phyloP scores from a whole-genome alignment of 2,797 vertebrate genomes.

The Eremophila alpestris region DNA sequence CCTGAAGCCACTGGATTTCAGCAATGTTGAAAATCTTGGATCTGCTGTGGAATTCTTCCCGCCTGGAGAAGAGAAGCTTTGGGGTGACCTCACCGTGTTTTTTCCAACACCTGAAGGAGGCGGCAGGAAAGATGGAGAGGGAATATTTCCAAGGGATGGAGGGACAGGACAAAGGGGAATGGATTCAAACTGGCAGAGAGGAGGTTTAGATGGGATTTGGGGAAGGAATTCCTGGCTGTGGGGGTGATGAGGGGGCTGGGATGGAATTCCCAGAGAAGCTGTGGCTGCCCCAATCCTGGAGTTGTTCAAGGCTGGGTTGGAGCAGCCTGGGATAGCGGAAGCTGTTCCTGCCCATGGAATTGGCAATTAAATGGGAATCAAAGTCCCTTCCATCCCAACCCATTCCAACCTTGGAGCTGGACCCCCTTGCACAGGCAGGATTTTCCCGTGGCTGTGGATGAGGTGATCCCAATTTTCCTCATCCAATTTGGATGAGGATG shows the following conservation, averaged over 20 bases:
- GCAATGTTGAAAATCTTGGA: accelerated
- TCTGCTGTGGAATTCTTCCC: not conserved
- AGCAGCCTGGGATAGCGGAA: not conserved
- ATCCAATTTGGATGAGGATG: no score
- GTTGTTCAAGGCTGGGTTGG: not conserved
- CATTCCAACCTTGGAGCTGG: not conserved
- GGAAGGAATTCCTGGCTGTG: not conserved
- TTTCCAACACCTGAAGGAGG: not conserved
- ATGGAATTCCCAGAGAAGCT: not conserved
- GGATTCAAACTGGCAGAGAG: not conserved
- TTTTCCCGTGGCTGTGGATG: not conserved
- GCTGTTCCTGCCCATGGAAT: not conserved
- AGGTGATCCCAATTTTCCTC: not conserved
- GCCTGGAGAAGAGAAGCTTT: not conserved
- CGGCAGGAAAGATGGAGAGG: accelerated
- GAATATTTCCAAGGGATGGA: not conserved
- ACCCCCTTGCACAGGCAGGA: not conserved
- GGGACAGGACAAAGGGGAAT: no score
- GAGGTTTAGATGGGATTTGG: not conserved
- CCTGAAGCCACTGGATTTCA: not conserved
- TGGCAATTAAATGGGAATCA: no score
- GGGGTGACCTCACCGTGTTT: not conserved
- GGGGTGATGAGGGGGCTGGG: not conserved
- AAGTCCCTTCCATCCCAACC: not conserved
- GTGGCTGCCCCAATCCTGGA: not conserved